Evolutionary conservation across 2,797 vertebrate genomes (phyloP), one percentile per base, ranked within the genome.

Genomic region (Gorsachius magnificus): DNA sequence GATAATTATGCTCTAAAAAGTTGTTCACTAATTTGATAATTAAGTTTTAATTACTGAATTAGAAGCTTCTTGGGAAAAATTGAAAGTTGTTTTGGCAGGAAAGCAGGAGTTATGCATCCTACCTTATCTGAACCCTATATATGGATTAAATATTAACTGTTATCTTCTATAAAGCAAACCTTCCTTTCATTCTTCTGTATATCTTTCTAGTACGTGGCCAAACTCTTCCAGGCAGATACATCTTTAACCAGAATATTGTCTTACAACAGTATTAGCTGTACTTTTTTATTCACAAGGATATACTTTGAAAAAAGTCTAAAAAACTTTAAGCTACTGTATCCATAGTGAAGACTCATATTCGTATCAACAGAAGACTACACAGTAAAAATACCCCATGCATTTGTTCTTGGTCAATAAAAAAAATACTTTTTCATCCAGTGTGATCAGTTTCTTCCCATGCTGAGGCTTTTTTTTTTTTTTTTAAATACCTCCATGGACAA

Each of bases 21-120:
- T 87, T 93, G 54, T 65, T 96, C 33, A 1, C 31, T 93, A 66
- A 86, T 93, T 71, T 65, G 72, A 79, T 95, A 95, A 95, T 96
- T 96, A 92, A 7, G 1, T 81, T 83, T 66, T 93, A 79, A 95
- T 93, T 91, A 88, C 63, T 45, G 19, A 69, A 92, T 90, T 82
- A 89, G 19, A 87, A 95, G 50, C 45, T 54, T 87, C 36, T 88
- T 87, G 79, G n/a, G 45, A 81, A 90, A 87, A 84, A 72, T 2
- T 53, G 25, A 72, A 72, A 77, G 56, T 11, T 31, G 18, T n/a
- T 96, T 93, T 78, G 89, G 60, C 43, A 90, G 48, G 56, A 81
- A 83, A 87, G 19, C 38, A 64, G 17, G 33, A 71, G n/a, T 60
- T 69, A 57, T n/a, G 17, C 11, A 38, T 46, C n/a, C 29, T 84